Base-by-base conservation (phyloP, 2,888 invertebrate species). In the Hirtodrosophila histrioides region DNA sequence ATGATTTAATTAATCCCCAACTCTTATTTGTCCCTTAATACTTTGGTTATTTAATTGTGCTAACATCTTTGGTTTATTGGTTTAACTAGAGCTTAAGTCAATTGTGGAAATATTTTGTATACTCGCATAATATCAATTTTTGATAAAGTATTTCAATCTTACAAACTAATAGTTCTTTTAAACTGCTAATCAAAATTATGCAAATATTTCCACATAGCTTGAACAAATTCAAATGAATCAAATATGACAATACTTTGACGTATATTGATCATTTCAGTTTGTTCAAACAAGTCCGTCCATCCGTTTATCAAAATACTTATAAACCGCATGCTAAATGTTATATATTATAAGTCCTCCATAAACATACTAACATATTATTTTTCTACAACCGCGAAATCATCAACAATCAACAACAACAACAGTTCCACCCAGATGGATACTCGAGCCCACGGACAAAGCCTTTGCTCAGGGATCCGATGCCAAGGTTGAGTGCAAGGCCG, bases 371-470 rank as follows among this genome's bases (percentile, higher is more conserved):
- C 55, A 75, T 88, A 81, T 79, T 71, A 4, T 69, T 29, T 77
- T 46, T 69, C 53, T 55, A 36, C 54, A 39, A 4, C 45, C 39
- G 43, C 24, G 50, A 10, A 39, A 12, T 41, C 33, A 51, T 23
- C 48, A 35, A 31, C 41, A 39, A 48, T 9, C 45, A 65, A 50
- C 41, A 50, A 75, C 44, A 46, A 69, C 67, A 80, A 89, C 89
- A 98, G 98, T 98, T 89, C 98, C 98, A 88, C 98, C 98, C 73
- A 96, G 97, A 92, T 98, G 98, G 98, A 97, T 97, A 92, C 93
- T 97, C 89, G 97, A 97, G 92, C 98, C 98, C 56, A 97, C 97
- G 89, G 97, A 98, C 92, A 97, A 97, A 93, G 97, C 97, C 88
- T 97, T 97, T 92, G 97, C 97, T 78, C 97, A 97, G 93, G 97